Base-by-base conservation (phyloP, 2,888 invertebrate genomes). In the Linnaemya tessellans region DNA sequence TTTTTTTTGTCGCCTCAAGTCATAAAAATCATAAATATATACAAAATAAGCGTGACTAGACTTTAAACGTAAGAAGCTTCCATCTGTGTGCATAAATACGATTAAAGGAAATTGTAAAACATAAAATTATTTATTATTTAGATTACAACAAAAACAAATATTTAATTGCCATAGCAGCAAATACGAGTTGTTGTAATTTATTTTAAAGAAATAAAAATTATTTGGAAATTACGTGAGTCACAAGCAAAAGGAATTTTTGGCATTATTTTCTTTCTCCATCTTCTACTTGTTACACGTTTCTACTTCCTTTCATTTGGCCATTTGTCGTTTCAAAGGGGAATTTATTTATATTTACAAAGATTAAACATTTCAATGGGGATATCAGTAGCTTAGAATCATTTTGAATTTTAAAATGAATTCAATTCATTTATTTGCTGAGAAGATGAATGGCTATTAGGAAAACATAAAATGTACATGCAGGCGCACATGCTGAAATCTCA, bases 1-100 rank as follows among this genome's bases (percentile, higher is more conserved):
- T 80, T 84, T 80, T 70, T 70, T 38, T 64, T 84, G 49, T 70
- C 70, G 74, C 83, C 68, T 80, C 54, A 60, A 84, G 84, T 74
- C 62, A 30, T 84, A 84, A 79, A 79, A 74, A 64, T 80, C 74
- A 80, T 75, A 80, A 84, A 80, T 80, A 64, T 41, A 46, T 25
- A 56, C 54, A 67, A 58, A 60, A 65, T 62, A 68, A 68, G 83
- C 83, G 80, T 84, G 84, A 84, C 79, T 80, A 58, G 80, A 70
- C 18, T 84, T 30, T 74, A 60, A 62, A 71, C 10, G 13, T 22
- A 54, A 67, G 10, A 20, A 65, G 9, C 35, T 49, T 49, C 9
- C 15, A 20, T 62, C 10, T 9, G 11, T 75, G 20, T 18, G 18
- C 3, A 54, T 20, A 62, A 15, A n/a, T 18, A 22, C n/a, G n/a